Evolutionary conservation across 2,113 vertebrate genomes (phyloP).

Genomic region (Furnarius figulus): DNA sequence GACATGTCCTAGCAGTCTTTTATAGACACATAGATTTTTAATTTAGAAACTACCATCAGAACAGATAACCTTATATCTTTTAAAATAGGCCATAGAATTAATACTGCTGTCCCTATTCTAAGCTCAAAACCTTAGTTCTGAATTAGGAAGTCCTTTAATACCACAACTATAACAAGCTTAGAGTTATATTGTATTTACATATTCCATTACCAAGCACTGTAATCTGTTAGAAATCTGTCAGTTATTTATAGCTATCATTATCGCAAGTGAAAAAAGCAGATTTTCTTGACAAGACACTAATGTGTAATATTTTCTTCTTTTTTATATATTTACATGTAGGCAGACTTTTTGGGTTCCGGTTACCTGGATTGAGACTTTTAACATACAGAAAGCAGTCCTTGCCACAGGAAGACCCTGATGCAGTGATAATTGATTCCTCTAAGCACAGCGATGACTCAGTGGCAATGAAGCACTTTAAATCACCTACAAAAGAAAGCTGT

Average conservation of each 20-base stretch:
- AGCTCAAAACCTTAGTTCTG: not conserved
- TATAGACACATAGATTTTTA: not conserved
- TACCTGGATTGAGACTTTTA: slow-evolving; percentile 88
- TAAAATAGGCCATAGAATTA: not conserved
- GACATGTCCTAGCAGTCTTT: not conserved
- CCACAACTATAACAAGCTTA: not conserved
- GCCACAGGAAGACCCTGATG: slow-evolving; percentile 95
- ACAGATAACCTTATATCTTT: not conserved
- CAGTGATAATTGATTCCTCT: slow-evolving; percentile 91
- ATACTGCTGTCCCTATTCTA: not conserved
- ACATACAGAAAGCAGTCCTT: slow-evolving; percentile 92
- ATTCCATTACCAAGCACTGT: not conserved
- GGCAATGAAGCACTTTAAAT: slow-evolving; percentile 91
- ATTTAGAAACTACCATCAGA: not conserved
- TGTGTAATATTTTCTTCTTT: not conserved
- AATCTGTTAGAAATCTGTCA: not conserved
- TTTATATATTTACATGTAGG: slow-evolving; percentile 73
- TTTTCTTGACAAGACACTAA: not conserved
- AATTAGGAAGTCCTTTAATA: not conserved
- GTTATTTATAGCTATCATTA: not conserved
- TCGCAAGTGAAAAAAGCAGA: not conserved
- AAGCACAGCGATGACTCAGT: slow-evolving; percentile 89
- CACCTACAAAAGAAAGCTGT: slow-evolving; percentile 90
- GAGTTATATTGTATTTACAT: not conserved
- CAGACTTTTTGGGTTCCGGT: slow-evolving; percentile 90